These are phyloP conservation scores for Porites evermanni DNA, from an alignment of 92 coral and sea anemone species.

Conservation along the genomic window DNA sequence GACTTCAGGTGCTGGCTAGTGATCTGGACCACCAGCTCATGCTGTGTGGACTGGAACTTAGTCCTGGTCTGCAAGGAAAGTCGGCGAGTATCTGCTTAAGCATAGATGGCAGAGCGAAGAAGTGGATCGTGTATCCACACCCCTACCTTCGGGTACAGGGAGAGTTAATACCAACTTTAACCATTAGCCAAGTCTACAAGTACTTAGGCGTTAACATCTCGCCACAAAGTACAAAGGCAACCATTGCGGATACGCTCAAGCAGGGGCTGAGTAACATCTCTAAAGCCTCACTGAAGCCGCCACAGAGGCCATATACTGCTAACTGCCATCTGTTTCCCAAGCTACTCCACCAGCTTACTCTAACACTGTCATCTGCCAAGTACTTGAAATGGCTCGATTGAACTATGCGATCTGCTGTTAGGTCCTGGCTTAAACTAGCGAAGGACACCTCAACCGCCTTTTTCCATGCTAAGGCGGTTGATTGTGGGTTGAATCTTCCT, in stretches of 20 bases:
- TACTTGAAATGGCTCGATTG: too few relatives aligned
- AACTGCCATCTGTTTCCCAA: conserved; percentile 10
- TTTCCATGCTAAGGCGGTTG: too few relatives aligned
- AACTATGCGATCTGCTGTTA: too few relatives aligned
- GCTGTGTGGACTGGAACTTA: conserved; percentile 13
- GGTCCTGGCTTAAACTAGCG: too few relatives aligned
- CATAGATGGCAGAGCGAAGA: conserved; percentile 23
- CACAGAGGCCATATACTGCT: conserved; percentile 31
- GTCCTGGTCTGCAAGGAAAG: conserved; percentile 11
- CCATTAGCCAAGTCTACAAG: background rate
- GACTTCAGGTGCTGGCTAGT: conserved; percentile 1
- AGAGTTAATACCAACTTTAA: background rate
- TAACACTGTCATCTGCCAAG: background rate
- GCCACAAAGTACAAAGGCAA: background rate
- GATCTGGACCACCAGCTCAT: background rate
- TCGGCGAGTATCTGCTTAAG: conserved; percentile 9
- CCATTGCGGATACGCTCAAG: background rate
- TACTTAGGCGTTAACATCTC: conserved; percentile 31
- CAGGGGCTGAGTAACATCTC: conserved; percentile 24
- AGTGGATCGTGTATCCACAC: conserved; percentile 27
- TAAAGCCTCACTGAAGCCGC: conserved; percentile 47
- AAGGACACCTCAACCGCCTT: too few relatives aligned
- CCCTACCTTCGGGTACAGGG: background rate
- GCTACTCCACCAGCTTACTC: conserved; percentile 21
- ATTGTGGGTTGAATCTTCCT: too few relatives aligned